phyloP scores from a whole-genome alignment of 2,797 vertebrate genomes.

The Myotis vivesi region DNA sequence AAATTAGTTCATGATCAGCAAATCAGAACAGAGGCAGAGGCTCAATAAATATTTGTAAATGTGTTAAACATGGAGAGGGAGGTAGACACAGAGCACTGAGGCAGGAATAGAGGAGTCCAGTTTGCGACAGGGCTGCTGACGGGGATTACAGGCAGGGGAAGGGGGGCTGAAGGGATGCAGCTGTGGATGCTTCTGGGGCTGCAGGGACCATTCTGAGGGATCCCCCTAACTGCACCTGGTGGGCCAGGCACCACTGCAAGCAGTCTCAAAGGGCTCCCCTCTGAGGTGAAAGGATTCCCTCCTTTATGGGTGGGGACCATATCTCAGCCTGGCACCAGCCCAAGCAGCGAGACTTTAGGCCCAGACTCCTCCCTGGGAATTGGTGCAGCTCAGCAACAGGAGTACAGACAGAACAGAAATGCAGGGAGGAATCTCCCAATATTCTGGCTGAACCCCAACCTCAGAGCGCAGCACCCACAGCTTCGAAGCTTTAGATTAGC shows the following conservation, averaged over 20 bases:
- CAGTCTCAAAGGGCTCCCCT: neutral
- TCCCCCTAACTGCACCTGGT: accelerated
- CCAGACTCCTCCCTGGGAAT: neutral
- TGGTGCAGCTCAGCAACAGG: neutral
- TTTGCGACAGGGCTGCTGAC: neutral
- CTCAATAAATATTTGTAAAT: neutral
- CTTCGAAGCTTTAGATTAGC: neutral
- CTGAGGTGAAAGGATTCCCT: neutral
- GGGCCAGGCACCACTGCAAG: neutral
- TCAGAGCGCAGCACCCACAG: neutral
- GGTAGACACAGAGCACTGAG: neutral
- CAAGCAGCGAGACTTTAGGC: neutral
- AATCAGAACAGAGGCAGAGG: neutral
- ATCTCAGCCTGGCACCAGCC: neutral
- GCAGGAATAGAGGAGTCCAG: neutral
- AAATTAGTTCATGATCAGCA: neutral
- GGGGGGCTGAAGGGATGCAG: accelerated
- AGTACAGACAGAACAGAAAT: neutral
- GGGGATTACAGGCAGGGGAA: neutral
- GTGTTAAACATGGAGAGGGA: neutral
- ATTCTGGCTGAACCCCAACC: neutral
- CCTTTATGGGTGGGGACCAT: neutral
- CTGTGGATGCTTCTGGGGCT: neutral
- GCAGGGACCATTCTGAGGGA: neutral
- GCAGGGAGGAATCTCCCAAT: neutral